These are phyloP conservation scores for Martes martes DNA, from an alignment of 2,113 vertebrate genomes.

Conservation along the genomic window DNA sequence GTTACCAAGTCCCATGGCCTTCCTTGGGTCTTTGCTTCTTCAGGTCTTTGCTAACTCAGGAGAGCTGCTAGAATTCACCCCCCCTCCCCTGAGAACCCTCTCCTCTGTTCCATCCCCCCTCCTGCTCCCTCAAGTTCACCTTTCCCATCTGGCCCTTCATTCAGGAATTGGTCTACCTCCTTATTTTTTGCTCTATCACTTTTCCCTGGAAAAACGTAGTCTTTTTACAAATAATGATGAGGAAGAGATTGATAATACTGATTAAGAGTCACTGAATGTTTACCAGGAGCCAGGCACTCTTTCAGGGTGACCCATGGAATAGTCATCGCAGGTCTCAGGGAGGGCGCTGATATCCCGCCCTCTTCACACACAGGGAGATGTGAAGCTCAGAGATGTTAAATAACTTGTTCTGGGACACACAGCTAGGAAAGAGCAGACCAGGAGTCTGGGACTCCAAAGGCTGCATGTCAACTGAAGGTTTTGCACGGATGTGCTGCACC, in stretches of 20 bases:
- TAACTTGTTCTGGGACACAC: background rate
- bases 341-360: rapidly evolving
- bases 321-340: rapidly evolving
- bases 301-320: rapidly evolving
- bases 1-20: background rate
- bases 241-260: background rate
- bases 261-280: background rate
- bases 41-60: background rate
- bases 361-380: background rate
- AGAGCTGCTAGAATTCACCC: rapidly evolving
- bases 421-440: background rate
- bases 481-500: background rate
- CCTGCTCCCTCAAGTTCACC: background rate
- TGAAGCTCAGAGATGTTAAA: background rate
- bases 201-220: background rate
- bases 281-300: too few species aligned
- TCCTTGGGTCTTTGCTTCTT: background rate
- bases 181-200: background rate
- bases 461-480: background rate
- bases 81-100: rapidly evolving
- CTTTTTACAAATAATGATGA: background rate
- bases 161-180: background rate
- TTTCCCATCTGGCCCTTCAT: background rate
- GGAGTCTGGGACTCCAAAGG: background rate
- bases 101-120: background rate